These are phyloP conservation scores for Leistus spinibarbis DNA, from an alignment of 2,888 invertebrate genomes.

Conservation along the genomic window DNA sequence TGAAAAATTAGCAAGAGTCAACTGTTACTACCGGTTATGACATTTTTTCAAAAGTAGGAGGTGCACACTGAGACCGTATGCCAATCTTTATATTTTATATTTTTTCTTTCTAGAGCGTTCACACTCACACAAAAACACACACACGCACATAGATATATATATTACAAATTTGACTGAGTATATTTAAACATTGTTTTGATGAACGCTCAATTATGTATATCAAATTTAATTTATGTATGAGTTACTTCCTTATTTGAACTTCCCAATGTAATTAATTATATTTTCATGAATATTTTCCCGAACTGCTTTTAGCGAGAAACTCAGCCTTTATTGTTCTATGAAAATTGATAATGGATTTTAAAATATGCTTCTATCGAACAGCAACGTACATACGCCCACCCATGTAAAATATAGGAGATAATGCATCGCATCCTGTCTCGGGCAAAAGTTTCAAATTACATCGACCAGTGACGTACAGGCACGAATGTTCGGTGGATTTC, in stretches of 20 bases:
- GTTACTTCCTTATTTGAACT: background rate
- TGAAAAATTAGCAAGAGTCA: too few relatives aligned
- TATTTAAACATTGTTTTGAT: too few relatives aligned
- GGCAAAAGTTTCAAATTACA: conserved; percentile 29
- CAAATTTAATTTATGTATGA: background rate
- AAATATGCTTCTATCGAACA: conserved; percentile 11
- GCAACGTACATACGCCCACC: background rate
- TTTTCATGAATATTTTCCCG: background rate
- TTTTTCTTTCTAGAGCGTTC: too few relatives aligned
- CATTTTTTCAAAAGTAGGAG: too few relatives aligned
- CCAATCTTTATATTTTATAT: too few relatives aligned
- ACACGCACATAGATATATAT: too few relatives aligned
- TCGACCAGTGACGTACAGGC: conserved; percentile 9
- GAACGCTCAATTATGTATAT: too few relatives aligned
- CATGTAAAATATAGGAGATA: conserved; percentile 34
- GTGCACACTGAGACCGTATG: too few relatives aligned
- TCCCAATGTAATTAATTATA: conserved; percentile 26
- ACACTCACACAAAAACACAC: too few relatives aligned
- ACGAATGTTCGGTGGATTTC: background rate
- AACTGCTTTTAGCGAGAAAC: conserved; percentile 21
- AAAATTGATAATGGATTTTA: conserved; percentile 36
- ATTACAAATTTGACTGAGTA: background rate
- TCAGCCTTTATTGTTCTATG: conserved; percentile 32
- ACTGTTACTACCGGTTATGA: too few relatives aligned
- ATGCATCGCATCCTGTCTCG: conserved; percentile 33